Base-by-base conservation (phyloP, 2,113 vertebrate genomes). In the Australoheros scitulus region DNA sequence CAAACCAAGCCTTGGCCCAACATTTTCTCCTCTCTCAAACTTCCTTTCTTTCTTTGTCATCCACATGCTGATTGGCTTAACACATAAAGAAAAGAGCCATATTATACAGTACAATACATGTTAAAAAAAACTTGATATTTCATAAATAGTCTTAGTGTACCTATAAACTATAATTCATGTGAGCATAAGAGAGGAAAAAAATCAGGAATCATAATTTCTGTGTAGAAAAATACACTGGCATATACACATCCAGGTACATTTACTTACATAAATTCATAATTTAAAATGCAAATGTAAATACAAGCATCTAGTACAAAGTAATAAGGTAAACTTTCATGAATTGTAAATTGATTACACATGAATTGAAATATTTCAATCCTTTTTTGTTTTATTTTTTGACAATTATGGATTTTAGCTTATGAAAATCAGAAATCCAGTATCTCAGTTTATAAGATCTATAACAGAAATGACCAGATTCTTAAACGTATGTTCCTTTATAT, bases 91-190 rank as follows among this genome's bases (percentile, higher is more conserved):
- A 74, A 61, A 55, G 26, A 60, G 6, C 11, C 55, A 41, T 24
- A 72, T 86, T 77, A 88, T 15, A 77, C 75, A 13, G 86, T 29
- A 87, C 80, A 83, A 77, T 84, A 26, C 58, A 92, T 81, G 58
- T 79, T 61, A 63, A 38, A 74, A 38, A 74, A 75, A 3, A 76
- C 18, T 38, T 57, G 22, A 80, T 80, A 64, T 85, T 76, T 82
- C 82, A 79, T 68, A n/a, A 18, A 60, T 61, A 7, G 7, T 72
- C 18, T 29, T 20, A 74, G 9, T 2, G 61, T 56, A 4, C 47
- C 43, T 10, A 43, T 58, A 0, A 83, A 38, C 57, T 79, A 24
- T 61, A 47, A 77, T 61, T 47, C 79, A 52, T 60, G 22, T 32
- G 10, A 56, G 56, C 43, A 65, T 22, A n/a, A 26, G 7, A 10